Evolutionary conservation across 2,113 vertebrate species (phyloP), one percentile per base, ranked within the genome.

Genomic region (Panthera uncia): DNA sequence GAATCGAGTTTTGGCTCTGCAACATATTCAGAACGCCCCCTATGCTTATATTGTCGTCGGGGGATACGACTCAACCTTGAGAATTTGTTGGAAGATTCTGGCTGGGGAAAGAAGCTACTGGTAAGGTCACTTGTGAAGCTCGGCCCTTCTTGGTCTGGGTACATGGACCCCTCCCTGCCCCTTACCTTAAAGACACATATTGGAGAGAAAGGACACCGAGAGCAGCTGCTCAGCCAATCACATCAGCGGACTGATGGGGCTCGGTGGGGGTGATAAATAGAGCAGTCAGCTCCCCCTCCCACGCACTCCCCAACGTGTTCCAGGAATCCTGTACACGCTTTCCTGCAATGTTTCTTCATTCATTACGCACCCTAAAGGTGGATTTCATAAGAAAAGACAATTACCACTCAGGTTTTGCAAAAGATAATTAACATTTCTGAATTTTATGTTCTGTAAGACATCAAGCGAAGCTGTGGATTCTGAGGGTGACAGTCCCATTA

Each of bases 221-320:
- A 38, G 23, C 0, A 19, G 69, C 25, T 36, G 50, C 29, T 50
- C 21, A 61, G 66, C 33, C 16, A 31, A 11, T 33, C 36, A 31
- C 19, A 10, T 12, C 41, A 38, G 33, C 36, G 29, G 41, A 48
- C n/a, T 31, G 21, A n/a, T 10, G 6, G 71, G 48, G 80, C 55
- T 69, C 4, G 1, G 50, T 16, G 18, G 33, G 5, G 8, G 14
- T 38, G 55, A 16, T 41, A 50, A 9, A 2, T 5, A 18, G 31
- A 90, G 68, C 29, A 10, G 25, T 23, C 74, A 6, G 52, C 63
- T 57, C 25, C 8, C 21, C 88, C 41, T 14, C 36, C 8, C 1
- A 0, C 1, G 15, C 69, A 4, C 68, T 89, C 52, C 31, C 13
- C 45, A 36, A 0, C 0, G 0, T 12, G 15, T 16, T 13, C 74